phyloP scores from a whole-genome alignment of 2,113 vertebrate genomes.

The Anarrhichthys ocellatus region DNA sequence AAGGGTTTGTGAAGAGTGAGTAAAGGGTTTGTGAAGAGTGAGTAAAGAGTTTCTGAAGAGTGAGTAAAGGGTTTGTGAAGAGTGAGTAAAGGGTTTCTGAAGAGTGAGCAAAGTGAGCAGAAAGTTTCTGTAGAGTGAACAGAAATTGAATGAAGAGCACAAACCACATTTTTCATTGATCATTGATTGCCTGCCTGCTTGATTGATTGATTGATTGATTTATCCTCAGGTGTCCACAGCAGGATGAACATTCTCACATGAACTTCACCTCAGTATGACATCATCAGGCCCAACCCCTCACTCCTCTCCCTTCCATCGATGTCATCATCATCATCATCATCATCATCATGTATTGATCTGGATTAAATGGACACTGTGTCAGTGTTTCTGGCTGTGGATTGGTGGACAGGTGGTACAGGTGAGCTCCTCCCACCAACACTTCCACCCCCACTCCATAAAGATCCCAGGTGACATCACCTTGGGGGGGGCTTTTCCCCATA shows the following conservation, averaged over 20 bases:
- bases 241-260: constrained; percentile 65
- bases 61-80: too few relatives aligned
- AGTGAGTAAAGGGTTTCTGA: too few relatives aligned
- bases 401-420: constrained; percentile 34
- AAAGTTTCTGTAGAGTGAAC: too few relatives aligned
- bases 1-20: too few relatives aligned
- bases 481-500: constrained; percentile 92
- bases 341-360: background rate
- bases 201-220: background rate
- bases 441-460: constrained; percentile 88
- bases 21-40: too few relatives aligned
- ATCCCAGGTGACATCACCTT: constrained; percentile 89
- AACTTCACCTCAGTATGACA: constrained; percentile 68
- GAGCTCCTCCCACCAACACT: constrained; percentile 76
- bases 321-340: background rate
- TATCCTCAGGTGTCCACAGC: constrained; percentile 60
- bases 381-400: constrained; percentile 53
- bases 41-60: too few relatives aligned
- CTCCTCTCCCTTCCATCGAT: background rate
- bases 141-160: too few relatives aligned
- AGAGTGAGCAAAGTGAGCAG: too few relatives aligned
- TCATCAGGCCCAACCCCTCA: constrained; percentile 34
- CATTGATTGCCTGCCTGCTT: too few relatives aligned
- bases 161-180: too few relatives aligned
- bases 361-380: background rate